phyloP scores from a whole-genome alignment of 2,888 invertebrate species.

The Eristalis arbustorum region DNA sequence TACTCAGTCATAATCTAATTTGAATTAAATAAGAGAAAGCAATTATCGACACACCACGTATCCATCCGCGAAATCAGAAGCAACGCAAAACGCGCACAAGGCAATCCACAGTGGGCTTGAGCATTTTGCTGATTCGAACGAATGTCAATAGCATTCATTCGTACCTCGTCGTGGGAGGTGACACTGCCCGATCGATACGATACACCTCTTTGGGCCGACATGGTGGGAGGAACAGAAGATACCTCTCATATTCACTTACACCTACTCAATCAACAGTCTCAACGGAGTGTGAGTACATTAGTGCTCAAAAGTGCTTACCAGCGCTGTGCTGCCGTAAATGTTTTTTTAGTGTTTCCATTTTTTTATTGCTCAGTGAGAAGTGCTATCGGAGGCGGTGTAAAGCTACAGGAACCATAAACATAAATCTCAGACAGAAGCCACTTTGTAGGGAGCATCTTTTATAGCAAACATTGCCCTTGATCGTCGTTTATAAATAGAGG shows the following conservation, averaged over 20 bases:
- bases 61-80: background rate
- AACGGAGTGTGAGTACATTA: background rate
- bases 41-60: background rate
- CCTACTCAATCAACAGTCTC: constrained; percentile 1
- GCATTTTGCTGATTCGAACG: background rate
- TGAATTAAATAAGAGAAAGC: background rate
- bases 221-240: background rate
- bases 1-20: background rate
- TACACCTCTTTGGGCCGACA: background rate
- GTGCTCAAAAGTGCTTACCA: background rate
- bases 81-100: constrained; percentile 11
- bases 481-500: background rate
- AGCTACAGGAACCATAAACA: background rate
- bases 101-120: constrained; percentile 20
- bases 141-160: background rate
- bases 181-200: background rate
- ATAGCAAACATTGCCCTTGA: background rate
- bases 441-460: background rate
- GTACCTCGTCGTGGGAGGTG: background rate
- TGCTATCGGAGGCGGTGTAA: background rate
- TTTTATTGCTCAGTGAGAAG: background rate
- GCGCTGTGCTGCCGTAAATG: background rate
- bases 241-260: background rate
- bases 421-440: background rate
- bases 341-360: no score